Evolutionary conservation across 2,888 invertebrate genomes (phyloP).

Genomic region (Lepeophtheirus nordmannii): DNA sequence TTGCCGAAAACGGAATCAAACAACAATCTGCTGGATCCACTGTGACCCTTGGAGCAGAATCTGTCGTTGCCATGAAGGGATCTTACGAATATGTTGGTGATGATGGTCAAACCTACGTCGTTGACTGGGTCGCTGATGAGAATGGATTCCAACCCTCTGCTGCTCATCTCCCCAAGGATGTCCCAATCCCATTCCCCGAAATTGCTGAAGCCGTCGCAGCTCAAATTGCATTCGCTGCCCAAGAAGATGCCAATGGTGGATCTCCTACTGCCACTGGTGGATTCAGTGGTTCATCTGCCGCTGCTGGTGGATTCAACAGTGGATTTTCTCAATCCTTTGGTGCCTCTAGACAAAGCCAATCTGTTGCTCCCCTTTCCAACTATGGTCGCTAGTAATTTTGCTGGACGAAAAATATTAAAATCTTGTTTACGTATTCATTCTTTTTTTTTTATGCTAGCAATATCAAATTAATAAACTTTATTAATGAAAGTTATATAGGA

Average conservation of each 20-base stretch:
- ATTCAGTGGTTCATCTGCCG: not conserved
- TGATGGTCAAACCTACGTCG: slow-evolving; percentile 12
- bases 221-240: slow-evolving; percentile 14
- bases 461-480: too few relatives aligned
- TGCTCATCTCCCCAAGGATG: slow-evolving; percentile 15
- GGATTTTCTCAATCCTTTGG: not conserved
- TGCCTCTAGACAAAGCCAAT: not conserved
- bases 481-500: too few relatives aligned
- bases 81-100: slow-evolving; percentile 21
- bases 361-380: not conserved
- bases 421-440: too few relatives aligned
- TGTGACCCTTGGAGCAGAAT: slow-evolving; percentile 7
- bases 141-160: slow-evolving; percentile 20
- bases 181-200: slow-evolving; percentile 22
- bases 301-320: too few relatives aligned
- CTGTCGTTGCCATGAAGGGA: slow-evolving; percentile 14
- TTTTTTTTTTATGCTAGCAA: too few relatives aligned
- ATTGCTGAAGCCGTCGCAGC: slow-evolving; percentile 18
- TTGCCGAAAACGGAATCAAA: slow-evolving; percentile 22
- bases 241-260: not conserved
- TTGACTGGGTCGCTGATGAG: slow-evolving; percentile 19
- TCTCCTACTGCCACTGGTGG: not conserved
- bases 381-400: not conserved
- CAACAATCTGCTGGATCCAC: slow-evolving; percentile 14
- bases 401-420: too few relatives aligned